Evolutionary conservation across 2,797 vertebrate genomes (phyloP).

Genomic region (Garrulus glandarius): DNA sequence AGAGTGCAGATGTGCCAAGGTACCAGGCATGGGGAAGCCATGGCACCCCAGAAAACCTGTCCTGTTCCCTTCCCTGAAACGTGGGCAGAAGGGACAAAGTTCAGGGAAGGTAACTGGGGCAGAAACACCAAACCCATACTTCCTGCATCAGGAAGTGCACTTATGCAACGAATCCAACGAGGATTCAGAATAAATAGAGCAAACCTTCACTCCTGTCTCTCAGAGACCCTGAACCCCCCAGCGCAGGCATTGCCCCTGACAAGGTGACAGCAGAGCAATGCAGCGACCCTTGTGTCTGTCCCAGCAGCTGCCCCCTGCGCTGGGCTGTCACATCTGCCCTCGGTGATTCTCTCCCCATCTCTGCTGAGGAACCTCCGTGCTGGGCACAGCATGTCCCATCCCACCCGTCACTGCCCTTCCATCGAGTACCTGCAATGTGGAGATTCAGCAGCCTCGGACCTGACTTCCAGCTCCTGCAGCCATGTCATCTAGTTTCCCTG

Average conservation of each 20-base stretch:
- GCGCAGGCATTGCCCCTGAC: fast-evolving
- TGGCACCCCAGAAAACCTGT: background rate
- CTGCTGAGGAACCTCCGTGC: fast-evolving
- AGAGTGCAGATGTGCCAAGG: fast-evolving
- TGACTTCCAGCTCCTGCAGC: background rate
- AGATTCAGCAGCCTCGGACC: background rate
- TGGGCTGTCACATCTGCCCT: background rate
- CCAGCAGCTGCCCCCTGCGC: fast-evolving
- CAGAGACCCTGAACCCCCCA: background rate
- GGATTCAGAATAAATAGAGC: background rate
- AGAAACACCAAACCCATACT: background rate
- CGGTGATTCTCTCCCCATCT: fast-evolving
- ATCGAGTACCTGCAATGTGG: fast-evolving
- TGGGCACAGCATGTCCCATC: fast-evolving
- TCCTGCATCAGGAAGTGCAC: fast-evolving
- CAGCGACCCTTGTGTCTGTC: fast-evolving
- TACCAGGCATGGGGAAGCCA: background rate
- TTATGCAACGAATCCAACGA: background rate
- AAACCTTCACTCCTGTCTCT: background rate
- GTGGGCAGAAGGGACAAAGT: background rate
- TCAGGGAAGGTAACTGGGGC: background rate
- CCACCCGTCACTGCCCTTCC: background rate
- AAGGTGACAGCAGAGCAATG: background rate
- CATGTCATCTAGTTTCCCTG: background rate
- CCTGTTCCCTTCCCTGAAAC: background rate